Evolutionary conservation across 2,113 vertebrate genomes (phyloP).

Genomic region (Oreochromis spilurus): DNA sequence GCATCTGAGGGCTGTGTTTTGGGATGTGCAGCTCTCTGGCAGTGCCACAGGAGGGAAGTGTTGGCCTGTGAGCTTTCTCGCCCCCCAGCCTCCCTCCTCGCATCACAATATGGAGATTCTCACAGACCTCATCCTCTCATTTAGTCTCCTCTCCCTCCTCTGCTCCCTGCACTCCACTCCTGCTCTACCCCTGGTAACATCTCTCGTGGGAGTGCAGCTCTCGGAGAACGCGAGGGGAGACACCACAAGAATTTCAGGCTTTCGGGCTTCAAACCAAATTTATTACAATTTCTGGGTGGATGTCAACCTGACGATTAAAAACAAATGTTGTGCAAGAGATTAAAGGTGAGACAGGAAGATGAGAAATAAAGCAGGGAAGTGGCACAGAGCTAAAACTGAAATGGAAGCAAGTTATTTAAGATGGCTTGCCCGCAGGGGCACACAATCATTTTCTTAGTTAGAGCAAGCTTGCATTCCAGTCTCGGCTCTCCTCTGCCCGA

Average conservation of each 20-base stretch:
- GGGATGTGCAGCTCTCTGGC: constrained; percentile 60
- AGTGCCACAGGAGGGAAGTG: constrained; percentile 72
- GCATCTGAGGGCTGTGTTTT: neutral
- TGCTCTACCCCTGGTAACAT: neutral
- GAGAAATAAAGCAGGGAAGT: neutral
- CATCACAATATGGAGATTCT: constrained; percentile 29
- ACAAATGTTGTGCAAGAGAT: neutral
- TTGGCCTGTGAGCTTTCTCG: constrained; percentile 49
- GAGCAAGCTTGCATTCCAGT: neutral
- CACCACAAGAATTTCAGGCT: neutral
- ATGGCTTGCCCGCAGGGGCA: neutral
- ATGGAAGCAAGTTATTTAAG: constrained; percentile 15
- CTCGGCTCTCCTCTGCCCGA: neutral
- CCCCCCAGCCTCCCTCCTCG: constrained; percentile 11
- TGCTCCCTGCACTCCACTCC: neutral
- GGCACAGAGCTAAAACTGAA: constrained; percentile 18
- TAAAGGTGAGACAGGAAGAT: neutral
- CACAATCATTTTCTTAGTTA: neutral
- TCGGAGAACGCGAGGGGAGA: neutral
- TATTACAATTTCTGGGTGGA: neutral
- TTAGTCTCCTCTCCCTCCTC: neutral
- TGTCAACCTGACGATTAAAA: neutral
- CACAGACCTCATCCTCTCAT: neutral
- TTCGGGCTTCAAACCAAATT: neutral
- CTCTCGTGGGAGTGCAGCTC: constrained; percentile 30